A percentile compares a stretch with the other conserved stretches of the same genome.
Evolutionary conservation across 2,888 invertebrate genomes (phyloP).

Genomic region (Empis stercorea): DNA sequence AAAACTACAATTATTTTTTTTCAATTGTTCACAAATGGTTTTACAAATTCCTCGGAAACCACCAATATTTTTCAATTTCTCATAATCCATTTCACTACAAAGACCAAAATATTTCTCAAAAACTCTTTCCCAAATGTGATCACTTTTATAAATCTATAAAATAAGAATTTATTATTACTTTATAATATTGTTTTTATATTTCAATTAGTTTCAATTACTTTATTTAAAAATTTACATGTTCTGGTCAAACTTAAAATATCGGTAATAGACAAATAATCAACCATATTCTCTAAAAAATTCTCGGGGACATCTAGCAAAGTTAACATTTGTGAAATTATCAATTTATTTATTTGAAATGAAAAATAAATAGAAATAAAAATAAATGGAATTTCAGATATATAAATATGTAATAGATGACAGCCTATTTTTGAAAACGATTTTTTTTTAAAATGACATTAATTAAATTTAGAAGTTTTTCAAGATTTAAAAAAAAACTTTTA

Average conservation of each 20-base stretch:
- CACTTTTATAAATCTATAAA: constrained; percentile 9
- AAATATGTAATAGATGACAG: not conserved
- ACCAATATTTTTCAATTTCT: constrained; percentile 4
- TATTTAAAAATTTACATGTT: constrained; percentile 5
- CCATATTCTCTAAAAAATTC: constrained; percentile 1
- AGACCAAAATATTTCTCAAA: constrained; percentile 8
- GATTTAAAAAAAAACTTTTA: no score
- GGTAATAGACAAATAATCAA: constrained; percentile 3
- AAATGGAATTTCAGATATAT: no score
- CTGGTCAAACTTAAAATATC: constrained; percentile 6
- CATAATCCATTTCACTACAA: constrained; percentile 5
- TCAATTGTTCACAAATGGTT: constrained; percentile 1
- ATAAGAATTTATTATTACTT: not conserved
- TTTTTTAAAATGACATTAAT: not conserved
- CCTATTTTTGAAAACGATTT: not conserved
- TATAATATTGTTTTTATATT: no score
- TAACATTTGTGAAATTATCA: not conserved
- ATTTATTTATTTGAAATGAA: no score
- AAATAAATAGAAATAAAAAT: no score
- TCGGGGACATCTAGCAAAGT: constrained; percentile 8
- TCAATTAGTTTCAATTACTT: constrained; percentile 1
- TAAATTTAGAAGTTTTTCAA: no score
- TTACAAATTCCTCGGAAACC: constrained; percentile 5
- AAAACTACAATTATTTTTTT: not conserved
- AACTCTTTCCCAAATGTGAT: constrained; percentile 10